These are phyloP conservation scores for Epizoanthus rinbou DNA, from an alignment of 92 coral and sea anemone species.

Conservation along the genomic window DNA sequence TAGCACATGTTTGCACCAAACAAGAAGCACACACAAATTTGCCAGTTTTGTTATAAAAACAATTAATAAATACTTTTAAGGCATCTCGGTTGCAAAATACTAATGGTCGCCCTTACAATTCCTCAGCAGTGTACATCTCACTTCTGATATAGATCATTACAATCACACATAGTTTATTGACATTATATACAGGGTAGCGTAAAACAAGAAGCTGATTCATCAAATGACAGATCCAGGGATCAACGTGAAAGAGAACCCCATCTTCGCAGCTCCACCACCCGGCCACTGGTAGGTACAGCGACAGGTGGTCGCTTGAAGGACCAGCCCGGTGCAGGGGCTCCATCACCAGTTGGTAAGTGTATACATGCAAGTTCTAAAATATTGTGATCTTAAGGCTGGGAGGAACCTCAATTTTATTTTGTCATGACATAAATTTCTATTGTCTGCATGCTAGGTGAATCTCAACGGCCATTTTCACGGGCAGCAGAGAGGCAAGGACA, in stretches of 20 bases:
- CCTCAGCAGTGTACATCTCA: neutral
- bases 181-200: constrained; percentile 10
- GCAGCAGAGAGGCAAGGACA: constrained; percentile 93
- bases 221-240: constrained; percentile 53
- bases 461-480: constrained; percentile 89
- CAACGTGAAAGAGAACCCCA: constrained; percentile 79
- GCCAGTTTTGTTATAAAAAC: no score
- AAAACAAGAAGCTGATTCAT: constrained; percentile 12
- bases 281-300: constrained; percentile 84
- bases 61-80: no score
- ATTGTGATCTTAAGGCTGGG: no score
- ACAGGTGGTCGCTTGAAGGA: constrained; percentile 81
- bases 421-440: no score
- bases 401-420: no score
- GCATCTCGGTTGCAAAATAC: no score
- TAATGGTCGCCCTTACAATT: no score
- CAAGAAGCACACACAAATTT: no score
- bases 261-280: constrained; percentile 92
- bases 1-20: no score
- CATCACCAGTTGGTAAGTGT: constrained; percentile 85
- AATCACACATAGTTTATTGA: neutral
- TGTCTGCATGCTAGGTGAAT: constrained; percentile 3
- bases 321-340: constrained; percentile 74
- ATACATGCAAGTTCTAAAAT: no score
- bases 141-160: neutral